A percentile compares a stretch with the other conserved stretches of the same genome.
Conservation (phyloP, 2,888 invertebrate genomes). For the Agriotes lineatus region DNA sequence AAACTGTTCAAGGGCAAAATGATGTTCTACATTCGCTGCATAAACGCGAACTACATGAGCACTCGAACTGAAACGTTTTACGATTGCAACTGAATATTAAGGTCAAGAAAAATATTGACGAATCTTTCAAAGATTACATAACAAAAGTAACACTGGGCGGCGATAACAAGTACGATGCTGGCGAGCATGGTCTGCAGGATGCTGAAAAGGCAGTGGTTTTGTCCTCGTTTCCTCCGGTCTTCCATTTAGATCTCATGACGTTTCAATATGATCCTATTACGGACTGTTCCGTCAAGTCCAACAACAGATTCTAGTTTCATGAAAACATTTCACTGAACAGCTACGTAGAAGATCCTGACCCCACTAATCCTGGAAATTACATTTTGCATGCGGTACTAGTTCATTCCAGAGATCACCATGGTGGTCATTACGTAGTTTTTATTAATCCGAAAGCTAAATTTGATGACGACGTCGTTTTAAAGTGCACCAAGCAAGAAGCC, state of each 20-base stretch:
- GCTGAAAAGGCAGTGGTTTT: slow-evolving; percentile 99
- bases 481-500: too few relatives aligned
- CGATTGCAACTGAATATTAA: slow-evolving; percentile 98
- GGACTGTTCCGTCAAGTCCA: slow-evolving; percentile 98
- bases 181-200: slow-evolving; percentile 95
- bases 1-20: slow-evolving; percentile 98
- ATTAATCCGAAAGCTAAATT: slow-evolving; percentile 96
- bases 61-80: slow-evolving; percentile 97
- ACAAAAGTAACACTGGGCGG: slow-evolving; percentile 95
- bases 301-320: slow-evolving; percentile 95
- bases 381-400: slow-evolving; percentile 97
- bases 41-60: slow-evolving; percentile 96
- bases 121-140: slow-evolving; percentile 97
- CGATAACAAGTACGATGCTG: slow-evolving; percentile 99
- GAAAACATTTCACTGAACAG: slow-evolving; percentile 89
- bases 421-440: slow-evolving; percentile 99
- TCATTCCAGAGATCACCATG: slow-evolving; percentile 99
- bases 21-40: slow-evolving; percentile 98
- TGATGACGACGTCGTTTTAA: too few relatives aligned
- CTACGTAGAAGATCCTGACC: slow-evolving; percentile 85
- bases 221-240: slow-evolving; percentile 94
- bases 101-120: slow-evolving; percentile 95
- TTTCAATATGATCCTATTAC: slow-evolving; percentile 98
- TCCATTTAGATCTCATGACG: slow-evolving; percentile 97
- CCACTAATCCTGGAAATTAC: slow-evolving; percentile 84